Evolutionary conservation across 2,888 invertebrate genomes (phyloP).

Genomic region (Brachycybe producta): DNA sequence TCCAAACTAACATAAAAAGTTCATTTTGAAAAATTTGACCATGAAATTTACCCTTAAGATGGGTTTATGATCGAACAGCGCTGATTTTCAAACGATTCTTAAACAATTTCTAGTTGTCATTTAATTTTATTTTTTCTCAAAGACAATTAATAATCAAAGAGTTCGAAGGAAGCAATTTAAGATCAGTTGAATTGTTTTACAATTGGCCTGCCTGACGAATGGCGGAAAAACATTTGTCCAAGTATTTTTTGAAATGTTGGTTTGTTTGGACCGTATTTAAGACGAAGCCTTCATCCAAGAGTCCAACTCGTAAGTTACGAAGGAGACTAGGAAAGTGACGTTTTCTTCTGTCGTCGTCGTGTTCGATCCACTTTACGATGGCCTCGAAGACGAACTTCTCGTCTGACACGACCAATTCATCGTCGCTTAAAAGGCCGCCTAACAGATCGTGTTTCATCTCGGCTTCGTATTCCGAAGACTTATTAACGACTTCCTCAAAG

Average conservation of each 20-base stretch:
- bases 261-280: neutral
- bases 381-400: constrained; percentile 1
- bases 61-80: no score
- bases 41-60: no score
- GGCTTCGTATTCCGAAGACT: neutral
- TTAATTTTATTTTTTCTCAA: no score
- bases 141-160: no score
- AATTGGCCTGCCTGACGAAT: neutral
- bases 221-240: neutral
- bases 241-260: neutral
- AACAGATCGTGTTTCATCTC: neutral
- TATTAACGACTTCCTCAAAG: neutral
- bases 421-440: neutral
- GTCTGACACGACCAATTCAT: constrained; percentile 2
- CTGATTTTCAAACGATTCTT: no score
- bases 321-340: neutral
- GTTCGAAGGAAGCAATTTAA: no score
- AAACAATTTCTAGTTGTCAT: no score
- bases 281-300: neutral
- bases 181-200: no score
- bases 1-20: no score
- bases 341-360: neutral
- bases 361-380: neutral
- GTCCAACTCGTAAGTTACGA: neutral
- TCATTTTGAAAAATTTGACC: no score